Evolutionary conservation across 2,113 vertebrate genomes (phyloP).

Genomic region (Gambusia holbrooki): DNA sequence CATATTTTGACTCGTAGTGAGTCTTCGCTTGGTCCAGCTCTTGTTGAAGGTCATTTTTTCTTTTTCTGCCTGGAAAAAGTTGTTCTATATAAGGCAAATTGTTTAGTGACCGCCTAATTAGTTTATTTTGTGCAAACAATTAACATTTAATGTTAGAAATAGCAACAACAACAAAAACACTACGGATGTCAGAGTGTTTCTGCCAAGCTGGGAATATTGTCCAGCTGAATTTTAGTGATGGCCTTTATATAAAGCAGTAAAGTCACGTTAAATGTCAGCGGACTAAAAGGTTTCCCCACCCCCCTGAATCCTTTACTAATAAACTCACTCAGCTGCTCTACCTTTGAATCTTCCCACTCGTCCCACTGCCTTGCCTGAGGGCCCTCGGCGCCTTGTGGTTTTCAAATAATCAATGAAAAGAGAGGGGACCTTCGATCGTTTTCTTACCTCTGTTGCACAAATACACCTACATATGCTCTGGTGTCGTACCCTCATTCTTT

Average conservation of each 20-base stretch:
- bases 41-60: no score
- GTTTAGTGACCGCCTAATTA: no score
- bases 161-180: no score
- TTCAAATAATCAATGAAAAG: slow-evolving; percentile 48
- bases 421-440: slow-evolving; percentile 39
- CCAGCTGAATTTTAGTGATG: slow-evolving; percentile 16
- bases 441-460: slow-evolving; percentile 4
- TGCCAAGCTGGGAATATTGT: neutral
- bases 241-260: slow-evolving; percentile 27
- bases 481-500: neutral
- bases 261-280: slow-evolving; percentile 54
- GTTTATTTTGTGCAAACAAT: no score
- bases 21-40: no score
- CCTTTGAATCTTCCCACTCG: slow-evolving; percentile 41
- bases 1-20: no score
- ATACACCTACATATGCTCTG: neutral
- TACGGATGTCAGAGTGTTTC: neutral
- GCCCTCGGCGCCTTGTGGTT: slow-evolving; percentile 24
- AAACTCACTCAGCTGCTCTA: slow-evolving; percentile 30
- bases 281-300: slow-evolving; percentile 17
- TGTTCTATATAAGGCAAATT: no score
- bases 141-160: no score
- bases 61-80: no score
- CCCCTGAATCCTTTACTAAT: slow-evolving; percentile 39
- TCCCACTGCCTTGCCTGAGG: slow-evolving; percentile 41